Percentiles rank a stretch among this genome's conserved stretches.
phyloP scores from a whole-genome alignment of 2,888 invertebrate species.

The Theretra japonica region DNA sequence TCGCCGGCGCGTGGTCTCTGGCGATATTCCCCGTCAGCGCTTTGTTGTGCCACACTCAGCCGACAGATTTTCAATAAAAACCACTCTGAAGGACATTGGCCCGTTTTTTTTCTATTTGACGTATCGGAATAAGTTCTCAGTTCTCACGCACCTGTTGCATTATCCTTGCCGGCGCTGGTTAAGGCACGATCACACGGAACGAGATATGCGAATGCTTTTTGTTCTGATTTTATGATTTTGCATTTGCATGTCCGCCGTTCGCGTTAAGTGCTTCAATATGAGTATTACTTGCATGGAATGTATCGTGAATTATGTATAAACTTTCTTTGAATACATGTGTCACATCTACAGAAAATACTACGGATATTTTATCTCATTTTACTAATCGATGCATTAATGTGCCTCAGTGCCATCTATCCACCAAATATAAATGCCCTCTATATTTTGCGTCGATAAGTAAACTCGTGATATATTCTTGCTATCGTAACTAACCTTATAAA shows the following conservation, averaged over 20 bases:
- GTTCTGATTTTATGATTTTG: not conserved
- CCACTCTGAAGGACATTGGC: constrained; percentile 72
- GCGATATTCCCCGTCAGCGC: constrained; percentile 66
- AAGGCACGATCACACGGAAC: constrained; percentile 29
- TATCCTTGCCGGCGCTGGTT: constrained; percentile 40
- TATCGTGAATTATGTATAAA: not conserved
- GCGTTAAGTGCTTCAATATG: not conserved
- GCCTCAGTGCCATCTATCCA: too few species aligned
- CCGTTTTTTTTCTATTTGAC: constrained; percentile 62
- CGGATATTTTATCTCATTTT: too few species aligned
- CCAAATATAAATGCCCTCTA: too few species aligned
- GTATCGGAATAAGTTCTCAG: constrained; percentile 66
- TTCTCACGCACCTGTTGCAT: constrained; percentile 79
- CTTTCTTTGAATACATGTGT: too few species aligned
- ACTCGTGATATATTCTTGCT: too few species aligned
- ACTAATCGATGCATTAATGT: too few species aligned
- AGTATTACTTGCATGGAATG: not conserved
- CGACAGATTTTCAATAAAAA: constrained; percentile 75
- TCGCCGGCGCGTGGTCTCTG: constrained; percentile 60
- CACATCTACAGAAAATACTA: too few species aligned
- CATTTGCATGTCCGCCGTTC: not conserved
- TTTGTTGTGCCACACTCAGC: constrained; percentile 70
- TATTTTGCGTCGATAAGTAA: too few species aligned
- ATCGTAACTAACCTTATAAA: too few species aligned
- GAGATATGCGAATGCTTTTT: constrained; percentile 6